Evolutionary conservation across 2,797 vertebrate species (phyloP).

Genomic region (Aldrovandia affinis): DNA sequence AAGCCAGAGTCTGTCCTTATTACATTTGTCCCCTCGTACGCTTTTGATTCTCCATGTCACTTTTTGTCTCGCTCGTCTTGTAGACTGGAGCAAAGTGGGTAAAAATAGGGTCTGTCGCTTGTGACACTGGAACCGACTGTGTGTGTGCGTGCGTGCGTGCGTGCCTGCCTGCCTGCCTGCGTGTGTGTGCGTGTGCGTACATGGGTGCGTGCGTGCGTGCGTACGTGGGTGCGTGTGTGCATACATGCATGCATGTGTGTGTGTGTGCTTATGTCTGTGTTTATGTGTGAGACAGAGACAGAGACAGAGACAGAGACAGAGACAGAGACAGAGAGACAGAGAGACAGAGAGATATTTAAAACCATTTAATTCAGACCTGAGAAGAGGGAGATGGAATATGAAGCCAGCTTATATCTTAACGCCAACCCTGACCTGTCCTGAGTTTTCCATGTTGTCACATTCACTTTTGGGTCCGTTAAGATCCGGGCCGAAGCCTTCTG

Average conservation of each 20-base stretch:
- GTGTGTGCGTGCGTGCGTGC: neutral
- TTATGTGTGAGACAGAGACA: constrained; percentile 22
- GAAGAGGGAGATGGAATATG: neutral
- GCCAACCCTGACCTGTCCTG: neutral
- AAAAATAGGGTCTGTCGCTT: constrained; percentile 25
- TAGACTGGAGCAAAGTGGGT: constrained; percentile 46
- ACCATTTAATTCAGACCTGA: no score
- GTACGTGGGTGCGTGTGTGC: constrained; percentile 4
- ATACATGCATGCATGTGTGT: constrained; percentile 35
- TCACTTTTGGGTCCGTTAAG: neutral
- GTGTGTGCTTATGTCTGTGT: constrained; percentile 8
- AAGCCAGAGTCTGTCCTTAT: constrained; percentile 64
- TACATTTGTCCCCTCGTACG: constrained; percentile 53
- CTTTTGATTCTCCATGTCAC: constrained; percentile 66
- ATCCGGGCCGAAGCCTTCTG: constrained; percentile 7
- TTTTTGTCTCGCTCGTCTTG: constrained; percentile 65
- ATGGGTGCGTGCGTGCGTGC: neutral
- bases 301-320: neutral
- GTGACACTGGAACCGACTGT: no score
- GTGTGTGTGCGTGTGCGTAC: constrained; percentile 37
- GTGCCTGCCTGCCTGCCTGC: constrained; percentile 13
- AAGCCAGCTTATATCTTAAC: neutral
- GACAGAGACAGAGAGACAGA: no score
- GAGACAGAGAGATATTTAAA: no score
- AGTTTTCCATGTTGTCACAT: neutral